Evolutionary conservation across 2,888 invertebrate species (phyloP).

Genomic region (Rhodophaea formosa): DNA sequence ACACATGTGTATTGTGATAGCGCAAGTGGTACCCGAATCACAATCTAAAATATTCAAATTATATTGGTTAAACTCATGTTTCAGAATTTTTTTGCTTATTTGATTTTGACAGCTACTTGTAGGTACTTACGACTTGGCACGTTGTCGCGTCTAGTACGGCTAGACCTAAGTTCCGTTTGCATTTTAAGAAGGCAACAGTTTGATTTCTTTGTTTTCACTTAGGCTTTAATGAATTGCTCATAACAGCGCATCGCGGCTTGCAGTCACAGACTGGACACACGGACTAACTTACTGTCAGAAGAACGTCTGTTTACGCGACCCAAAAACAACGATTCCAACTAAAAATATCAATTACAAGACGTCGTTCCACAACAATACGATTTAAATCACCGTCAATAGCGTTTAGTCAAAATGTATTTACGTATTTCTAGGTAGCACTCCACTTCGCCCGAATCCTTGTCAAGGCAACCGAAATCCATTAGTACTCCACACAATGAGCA

Average conservation of each 20-base stretch:
- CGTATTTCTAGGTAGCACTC: constrained; percentile 86
- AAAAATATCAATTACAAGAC: constrained; percentile 80
- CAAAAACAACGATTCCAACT: constrained; percentile 76
- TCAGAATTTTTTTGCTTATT: constrained; percentile 28
- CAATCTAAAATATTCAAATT: constrained; percentile 74
- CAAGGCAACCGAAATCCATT: constrained; percentile 84
- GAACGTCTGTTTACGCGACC: constrained; percentile 77
- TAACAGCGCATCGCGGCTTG: constrained; percentile 59
- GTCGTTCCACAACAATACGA: constrained; percentile 68
- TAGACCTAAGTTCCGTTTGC: constrained; percentile 61
- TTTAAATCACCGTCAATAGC: constrained; percentile 59
- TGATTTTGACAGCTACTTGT: constrained; percentile 32
- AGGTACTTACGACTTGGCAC: constrained; percentile 73
- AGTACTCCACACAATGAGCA: constrained; percentile 46
- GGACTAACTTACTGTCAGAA: constrained; percentile 67
- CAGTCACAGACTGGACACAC: constrained; percentile 68
- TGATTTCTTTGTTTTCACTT: constrained; percentile 36
- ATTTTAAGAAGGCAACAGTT: constrained; percentile 40
- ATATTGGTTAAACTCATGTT: constrained; percentile 43
- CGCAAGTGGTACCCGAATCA: constrained; percentile 77
- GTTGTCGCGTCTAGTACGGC: constrained; percentile 71
- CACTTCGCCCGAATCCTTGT: constrained; percentile 85
- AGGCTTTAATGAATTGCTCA: constrained; percentile 43
- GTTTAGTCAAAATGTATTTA: constrained; percentile 77
- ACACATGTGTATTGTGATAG: constrained; percentile 79